Conservation (phyloP, 2,113 vertebrate genomes). For the Sylvicapra grimmia region DNA sequence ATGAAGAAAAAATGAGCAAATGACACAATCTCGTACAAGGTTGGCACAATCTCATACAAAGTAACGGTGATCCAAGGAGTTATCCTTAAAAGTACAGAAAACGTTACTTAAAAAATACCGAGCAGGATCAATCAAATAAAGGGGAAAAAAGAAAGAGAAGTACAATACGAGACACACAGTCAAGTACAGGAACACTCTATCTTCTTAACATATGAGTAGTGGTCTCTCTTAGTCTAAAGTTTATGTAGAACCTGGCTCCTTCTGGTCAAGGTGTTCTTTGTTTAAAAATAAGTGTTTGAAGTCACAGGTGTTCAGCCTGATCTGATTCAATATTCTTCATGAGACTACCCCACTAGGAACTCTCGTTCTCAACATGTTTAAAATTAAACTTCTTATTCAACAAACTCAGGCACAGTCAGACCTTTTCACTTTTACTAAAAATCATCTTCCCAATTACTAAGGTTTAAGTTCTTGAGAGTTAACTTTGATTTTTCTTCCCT, state of each 20-base stretch:
- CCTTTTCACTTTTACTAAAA: constrained; percentile 1
- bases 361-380: background rate
- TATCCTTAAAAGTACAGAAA: constrained; percentile 26
- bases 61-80: background rate
- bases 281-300: background rate
- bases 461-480: background rate
- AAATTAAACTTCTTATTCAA: constrained; percentile 4
- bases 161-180: background rate
- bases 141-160: background rate
- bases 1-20: constrained; percentile 23
- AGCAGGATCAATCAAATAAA: background rate
- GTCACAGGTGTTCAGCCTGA: background rate
- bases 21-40: constrained; percentile 9
- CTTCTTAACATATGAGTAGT: background rate
- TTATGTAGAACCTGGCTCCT: background rate
- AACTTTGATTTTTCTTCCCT: background rate
- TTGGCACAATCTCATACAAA: constrained; percentile 12
- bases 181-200: background rate
- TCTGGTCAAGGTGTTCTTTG: background rate
- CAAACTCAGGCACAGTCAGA: background rate
- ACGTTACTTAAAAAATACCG: background rate
- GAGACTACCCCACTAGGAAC: background rate
- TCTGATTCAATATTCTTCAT: background rate
- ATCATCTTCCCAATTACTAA: background rate
- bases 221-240: background rate